Conservation (phyloP, 2,888 invertebrate species). For the Sesia apiformis region DNA sequence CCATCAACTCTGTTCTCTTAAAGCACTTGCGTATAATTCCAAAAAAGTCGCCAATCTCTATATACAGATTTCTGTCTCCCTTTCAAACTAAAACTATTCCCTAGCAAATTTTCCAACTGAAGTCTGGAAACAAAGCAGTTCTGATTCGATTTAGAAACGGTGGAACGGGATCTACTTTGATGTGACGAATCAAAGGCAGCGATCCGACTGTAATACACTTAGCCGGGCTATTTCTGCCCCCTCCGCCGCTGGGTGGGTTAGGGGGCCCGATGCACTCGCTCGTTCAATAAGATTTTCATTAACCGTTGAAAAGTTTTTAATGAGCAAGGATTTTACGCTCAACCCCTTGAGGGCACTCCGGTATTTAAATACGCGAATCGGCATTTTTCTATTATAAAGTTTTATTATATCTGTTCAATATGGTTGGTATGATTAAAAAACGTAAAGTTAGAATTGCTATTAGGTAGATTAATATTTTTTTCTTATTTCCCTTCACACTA, state of each 20-base stretch:
- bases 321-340: slow-evolving; percentile 50
- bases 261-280: slow-evolving; percentile 43
- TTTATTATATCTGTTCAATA: neutral
- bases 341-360: slow-evolving; percentile 26
- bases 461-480: too few relatives aligned
- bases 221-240: slow-evolving; percentile 63
- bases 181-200: slow-evolving; percentile 73
- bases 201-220: slow-evolving; percentile 72
- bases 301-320: slow-evolving; percentile 69
- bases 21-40: too few relatives aligned
- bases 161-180: slow-evolving; percentile 69
- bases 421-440: neutral
- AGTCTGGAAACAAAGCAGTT: slow-evolving; percentile 60
- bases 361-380: neutral
- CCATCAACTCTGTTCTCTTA: too few relatives aligned
- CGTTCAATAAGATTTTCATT: slow-evolving; percentile 72
- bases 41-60: too few relatives aligned
- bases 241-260: slow-evolving; percentile 16
- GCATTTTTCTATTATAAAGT: neutral
- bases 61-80: neutral
- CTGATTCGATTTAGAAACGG: slow-evolving; percentile 67
- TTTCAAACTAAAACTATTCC: slow-evolving; percentile 17
- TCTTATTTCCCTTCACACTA: too few relatives aligned
- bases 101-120: slow-evolving; percentile 44
- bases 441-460: too few relatives aligned